Evolutionary conservation across 2,888 invertebrate species (phyloP).

Genomic region (Amiota communis): DNA sequence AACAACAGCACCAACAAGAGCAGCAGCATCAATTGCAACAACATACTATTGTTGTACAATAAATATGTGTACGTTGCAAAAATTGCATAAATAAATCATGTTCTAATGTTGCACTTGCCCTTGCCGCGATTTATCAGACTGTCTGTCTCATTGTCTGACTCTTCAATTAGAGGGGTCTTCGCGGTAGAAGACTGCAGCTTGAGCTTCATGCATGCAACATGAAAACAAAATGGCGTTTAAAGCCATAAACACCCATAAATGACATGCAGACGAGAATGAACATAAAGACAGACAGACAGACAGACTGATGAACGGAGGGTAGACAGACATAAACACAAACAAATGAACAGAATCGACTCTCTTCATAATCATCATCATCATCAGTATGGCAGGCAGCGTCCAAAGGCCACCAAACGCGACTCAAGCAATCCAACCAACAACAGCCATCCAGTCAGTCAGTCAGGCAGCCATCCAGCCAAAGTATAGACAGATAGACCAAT

Average conservation of each 20-base stretch:
- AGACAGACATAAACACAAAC: conserved; percentile 14
- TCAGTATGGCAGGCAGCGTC: not conserved
- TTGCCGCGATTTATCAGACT: conserved; percentile 65
- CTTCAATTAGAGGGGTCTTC: conserved; percentile 10
- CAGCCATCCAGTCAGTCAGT: not conserved
- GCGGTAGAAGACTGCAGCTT: conserved; percentile 8
- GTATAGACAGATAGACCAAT: too few species aligned
- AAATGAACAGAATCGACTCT: conserved; percentile 30
- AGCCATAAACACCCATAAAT: conserved; percentile 54
- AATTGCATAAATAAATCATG: conserved; percentile 71
- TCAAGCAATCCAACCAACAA: not conserved
- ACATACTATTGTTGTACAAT: not conserved
- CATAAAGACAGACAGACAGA: not conserved
- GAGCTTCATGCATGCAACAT: conserved; percentile 36
- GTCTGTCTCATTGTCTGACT: conserved; percentile 26
- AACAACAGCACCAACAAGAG: not conserved
- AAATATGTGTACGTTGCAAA: conserved; percentile 43
- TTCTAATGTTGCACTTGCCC: conserved; percentile 69
- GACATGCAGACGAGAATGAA: conserved; percentile 16
- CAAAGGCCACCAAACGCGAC: conserved; percentile 7
- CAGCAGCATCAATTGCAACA: not conserved
- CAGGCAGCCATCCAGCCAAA: not conserved
- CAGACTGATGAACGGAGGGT: not conserved
- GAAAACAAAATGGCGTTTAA: conserved; percentile 66
- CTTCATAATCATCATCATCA: conserved; percentile 22